Conservation (phyloP, 2,113 vertebrate genomes). For the Hipposideros armiger region DNA sequence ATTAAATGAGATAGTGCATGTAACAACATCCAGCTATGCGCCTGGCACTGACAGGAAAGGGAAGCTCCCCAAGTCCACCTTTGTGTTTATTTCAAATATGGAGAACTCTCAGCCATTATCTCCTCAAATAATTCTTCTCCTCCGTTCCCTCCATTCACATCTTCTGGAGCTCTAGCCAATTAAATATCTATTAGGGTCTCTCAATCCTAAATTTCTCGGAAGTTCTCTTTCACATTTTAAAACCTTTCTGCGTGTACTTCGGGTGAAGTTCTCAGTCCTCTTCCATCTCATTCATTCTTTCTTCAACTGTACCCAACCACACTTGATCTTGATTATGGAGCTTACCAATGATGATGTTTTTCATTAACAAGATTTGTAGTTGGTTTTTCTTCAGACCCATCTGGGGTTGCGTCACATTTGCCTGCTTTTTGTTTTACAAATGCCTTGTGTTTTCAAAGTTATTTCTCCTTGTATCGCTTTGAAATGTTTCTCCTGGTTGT, state of each 20-base stretch:
- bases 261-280: neutral
- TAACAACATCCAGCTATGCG: neutral
- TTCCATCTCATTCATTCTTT: neutral
- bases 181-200: neutral
- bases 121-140: neutral
- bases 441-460: neutral
- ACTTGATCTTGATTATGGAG: neutral
- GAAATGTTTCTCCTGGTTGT: neutral
- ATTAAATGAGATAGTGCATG: accelerated
- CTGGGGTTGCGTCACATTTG: neutral
- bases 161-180: neutral
- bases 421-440: neutral
- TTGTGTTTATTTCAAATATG: neutral
- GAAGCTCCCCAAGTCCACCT: neutral
- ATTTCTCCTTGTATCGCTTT: neutral
- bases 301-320: neutral
- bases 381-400: neutral
- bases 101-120: neutral
- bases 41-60: neutral
- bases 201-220: neutral
- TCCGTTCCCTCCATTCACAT: neutral
- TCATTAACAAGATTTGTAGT: neutral
- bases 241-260: neutral
- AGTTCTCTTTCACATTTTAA: neutral
- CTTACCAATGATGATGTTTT: neutral